Percentiles rank a stretch among this genome's conserved stretches.
phyloP scores from a whole-genome alignment of 2,797 vertebrate species.

The Apogon talboti region DNA sequence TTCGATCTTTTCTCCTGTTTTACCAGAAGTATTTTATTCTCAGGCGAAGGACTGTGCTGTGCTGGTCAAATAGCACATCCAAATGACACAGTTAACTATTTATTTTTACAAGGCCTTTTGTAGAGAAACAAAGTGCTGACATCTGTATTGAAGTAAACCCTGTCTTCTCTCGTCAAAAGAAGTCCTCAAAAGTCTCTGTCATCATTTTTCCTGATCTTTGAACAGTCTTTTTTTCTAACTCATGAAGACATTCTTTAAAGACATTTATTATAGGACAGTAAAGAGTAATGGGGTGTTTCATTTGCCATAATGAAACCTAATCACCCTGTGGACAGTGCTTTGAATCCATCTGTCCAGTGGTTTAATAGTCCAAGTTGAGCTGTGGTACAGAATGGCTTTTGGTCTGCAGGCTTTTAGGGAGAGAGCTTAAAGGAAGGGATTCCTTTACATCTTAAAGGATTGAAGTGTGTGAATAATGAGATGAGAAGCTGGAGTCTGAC shows the following conservation, averaged over 20 bases:
- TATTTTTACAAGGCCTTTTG: conserved; percentile 67
- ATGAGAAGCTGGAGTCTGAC: conserved; percentile 32
- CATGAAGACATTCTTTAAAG: conserved; percentile 62
- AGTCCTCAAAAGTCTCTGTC: conserved; percentile 51
- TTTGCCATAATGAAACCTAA: conserved; percentile 80
- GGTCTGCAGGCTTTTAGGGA: conserved; percentile 41
- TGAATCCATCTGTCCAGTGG: conserved; percentile 72
- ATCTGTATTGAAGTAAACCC: conserved; percentile 38
- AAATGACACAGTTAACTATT: conserved; percentile 73
- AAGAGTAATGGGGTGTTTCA: conserved; percentile 80
- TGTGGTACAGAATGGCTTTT: conserved; percentile 38
- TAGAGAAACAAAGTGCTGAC: conserved; percentile 57
- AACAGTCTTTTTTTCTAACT: conserved; percentile 33
- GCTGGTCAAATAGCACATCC: conserved; percentile 50
- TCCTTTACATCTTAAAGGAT: conserved; percentile 54
- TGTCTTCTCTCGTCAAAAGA: conserved; percentile 25
- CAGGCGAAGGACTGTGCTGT: conserved; percentile 69
- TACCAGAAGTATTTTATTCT: conserved; percentile 42
- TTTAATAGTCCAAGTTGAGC: conserved; percentile 69
- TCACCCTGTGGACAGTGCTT: conserved; percentile 69
- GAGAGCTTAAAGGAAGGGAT: conserved; percentile 37
- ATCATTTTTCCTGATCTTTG: conserved; percentile 49
- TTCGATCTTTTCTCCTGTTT: conserved; percentile 41
- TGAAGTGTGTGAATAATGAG: conserved; percentile 43
- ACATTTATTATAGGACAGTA: conserved; percentile 74